Conservation (phyloP, 1,140 invertebrate species). For the Trichoplusia ni region DNA sequence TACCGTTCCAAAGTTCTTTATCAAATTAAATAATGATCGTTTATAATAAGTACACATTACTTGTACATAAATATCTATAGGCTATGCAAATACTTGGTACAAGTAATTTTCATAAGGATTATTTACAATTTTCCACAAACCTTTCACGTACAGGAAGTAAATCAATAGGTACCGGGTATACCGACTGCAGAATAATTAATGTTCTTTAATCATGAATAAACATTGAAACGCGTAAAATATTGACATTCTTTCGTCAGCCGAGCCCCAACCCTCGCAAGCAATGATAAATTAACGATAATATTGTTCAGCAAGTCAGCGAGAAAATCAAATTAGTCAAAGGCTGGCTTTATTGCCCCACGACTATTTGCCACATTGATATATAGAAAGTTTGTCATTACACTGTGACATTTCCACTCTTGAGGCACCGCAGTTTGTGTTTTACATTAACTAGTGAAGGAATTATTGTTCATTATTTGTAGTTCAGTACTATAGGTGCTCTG, state of each 20-base stretch:
- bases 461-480: slow-evolving; percentile 71
- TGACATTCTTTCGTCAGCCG: slow-evolving; percentile 39
- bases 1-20: too few relatives aligned
- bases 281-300: slow-evolving; percentile 77
- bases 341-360: slow-evolving; percentile 45
- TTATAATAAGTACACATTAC: too few relatives aligned
- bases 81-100: too few relatives aligned
- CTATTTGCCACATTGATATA: slow-evolving; percentile 50
- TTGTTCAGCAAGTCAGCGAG: slow-evolving; percentile 48
- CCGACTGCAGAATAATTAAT: too few relatives aligned
- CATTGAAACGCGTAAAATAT: slow-evolving; percentile 17
- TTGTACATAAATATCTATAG: too few relatives aligned
- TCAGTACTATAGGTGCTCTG: slow-evolving; percentile 48
- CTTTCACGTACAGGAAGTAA: too few relatives aligned
- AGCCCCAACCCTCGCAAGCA: slow-evolving; percentile 52
- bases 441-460: slow-evolving; percentile 67
- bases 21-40: too few relatives aligned
- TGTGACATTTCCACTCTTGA: slow-evolving; percentile 52
- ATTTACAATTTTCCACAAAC: too few relatives aligned
- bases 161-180: too few relatives aligned
- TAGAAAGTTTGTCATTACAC: slow-evolving; percentile 46
- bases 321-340: slow-evolving; percentile 68
- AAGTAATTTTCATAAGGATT: too few relatives aligned
- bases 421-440: slow-evolving; percentile 35
- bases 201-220: not conserved